A percentile compares a stretch with the other conserved stretches of the same genome.
These are phyloP conservation scores for Anastrepha obliqua DNA, from an alignment of 1,140 invertebrate species.

Conservation along the genomic window DNA sequence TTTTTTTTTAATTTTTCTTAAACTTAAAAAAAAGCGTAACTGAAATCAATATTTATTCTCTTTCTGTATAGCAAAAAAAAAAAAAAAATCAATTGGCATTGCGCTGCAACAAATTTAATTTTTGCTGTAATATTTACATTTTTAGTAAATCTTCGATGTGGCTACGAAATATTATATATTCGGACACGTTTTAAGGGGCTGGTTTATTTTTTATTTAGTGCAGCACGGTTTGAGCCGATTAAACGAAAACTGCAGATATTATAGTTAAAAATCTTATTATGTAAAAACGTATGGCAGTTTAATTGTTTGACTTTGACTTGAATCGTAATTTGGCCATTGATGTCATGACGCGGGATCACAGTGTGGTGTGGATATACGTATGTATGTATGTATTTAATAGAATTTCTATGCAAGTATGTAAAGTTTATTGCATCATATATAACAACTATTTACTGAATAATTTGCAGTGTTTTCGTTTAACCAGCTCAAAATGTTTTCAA, in stretches of 20 bases:
- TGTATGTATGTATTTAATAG: neutral
- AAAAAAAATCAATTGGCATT: neutral
- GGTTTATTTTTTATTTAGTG: neutral
- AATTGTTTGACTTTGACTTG: constrained; percentile 25
- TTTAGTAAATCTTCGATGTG: neutral
- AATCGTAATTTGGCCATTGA: constrained; percentile 18
- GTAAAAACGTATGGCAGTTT: constrained; percentile 30
- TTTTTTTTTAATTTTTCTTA: neutral
- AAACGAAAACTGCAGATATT: constrained; percentile 32
- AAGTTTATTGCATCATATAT: neutral
- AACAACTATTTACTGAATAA: neutral
- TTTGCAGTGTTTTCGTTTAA: neutral
- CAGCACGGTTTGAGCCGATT: neutral
- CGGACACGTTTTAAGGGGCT: neutral
- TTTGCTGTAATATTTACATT: neutral
- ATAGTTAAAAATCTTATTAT: constrained; percentile 14
- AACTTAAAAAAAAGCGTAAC: too few relatives aligned
- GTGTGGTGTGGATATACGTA: neutral
- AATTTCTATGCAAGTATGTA: neutral
- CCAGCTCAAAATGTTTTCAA: neutral
- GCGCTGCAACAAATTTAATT: neutral
- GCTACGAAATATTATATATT: too few relatives aligned
- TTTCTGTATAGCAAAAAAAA: neutral
- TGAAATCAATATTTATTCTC: too few relatives aligned
- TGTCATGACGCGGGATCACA: constrained; percentile 24